Base-by-base conservation (phyloP, 2,113 vertebrate genomes). In the Epinephelus moara region DNA sequence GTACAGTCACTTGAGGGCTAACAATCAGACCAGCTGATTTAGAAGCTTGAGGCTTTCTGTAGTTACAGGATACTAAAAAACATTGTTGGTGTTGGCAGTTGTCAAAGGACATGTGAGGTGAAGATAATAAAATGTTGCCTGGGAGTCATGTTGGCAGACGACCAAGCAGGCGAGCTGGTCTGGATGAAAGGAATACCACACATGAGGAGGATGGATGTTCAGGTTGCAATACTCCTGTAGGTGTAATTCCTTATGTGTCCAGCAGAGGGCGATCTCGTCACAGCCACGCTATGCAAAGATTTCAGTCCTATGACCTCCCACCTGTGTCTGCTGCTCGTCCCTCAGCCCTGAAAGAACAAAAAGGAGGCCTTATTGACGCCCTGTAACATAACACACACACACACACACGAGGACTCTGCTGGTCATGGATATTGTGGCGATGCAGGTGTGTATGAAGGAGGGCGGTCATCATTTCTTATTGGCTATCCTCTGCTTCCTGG, bases 401-500 rank as follows among this genome's bases (percentile, higher is more conserved):
- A 75, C 60, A 68, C 49, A 50, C 56, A 70, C 3, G 3, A 21
- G 53, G 77, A 33, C 69, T 80, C 68, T 72, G 85, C 88, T 80
- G 85, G 70, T 82, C 72, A 77, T 66, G 64, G 78, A 45, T 50
- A 74, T 49, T 49, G 67, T 30, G 78, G 66, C 27, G 56, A 57
- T 49, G 40, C 57, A 71, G 69, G 60, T 37, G 60, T 37, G 60
- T 15, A 17, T 62, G 18, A 55, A 25, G 67, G 37, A 10, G 50
- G 33, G 27, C 50, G n/a, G 55, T 77, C 69, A 78, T 95, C 97
- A 99, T 91, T 99, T 99, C 90, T 99, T 99, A 86, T 97, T 97
- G 88, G 98, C 98, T 76, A 99, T 97, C 93, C 98, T 97, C 85
- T 97, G 94, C 85, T 99, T 99, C 93, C 98, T 96, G 45, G 97